A percentile compares a stretch with the other conserved stretches of the same genome.
Evolutionary conservation across 2,888 invertebrate species (phyloP).

Genomic region (Plusia festucae): DNA sequence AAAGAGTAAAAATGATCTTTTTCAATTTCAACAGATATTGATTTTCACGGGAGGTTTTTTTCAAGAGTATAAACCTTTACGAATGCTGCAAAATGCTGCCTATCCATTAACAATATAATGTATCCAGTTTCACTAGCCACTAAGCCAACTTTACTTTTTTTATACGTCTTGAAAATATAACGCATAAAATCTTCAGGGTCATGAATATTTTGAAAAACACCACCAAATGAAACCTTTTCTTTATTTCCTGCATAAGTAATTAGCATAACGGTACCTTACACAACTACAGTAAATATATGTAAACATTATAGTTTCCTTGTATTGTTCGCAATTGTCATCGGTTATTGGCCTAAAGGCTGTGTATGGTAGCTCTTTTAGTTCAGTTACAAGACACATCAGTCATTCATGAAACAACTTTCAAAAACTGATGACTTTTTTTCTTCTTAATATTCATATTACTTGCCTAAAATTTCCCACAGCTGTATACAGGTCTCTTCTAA

Average conservation of each 20-base stretch:
- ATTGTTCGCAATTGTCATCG: slow-evolving; percentile 7
- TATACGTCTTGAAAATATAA: neutral
- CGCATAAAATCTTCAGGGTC: neutral
- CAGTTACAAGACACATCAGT: neutral
- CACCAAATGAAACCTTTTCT: neutral
- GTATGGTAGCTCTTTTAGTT: slow-evolving; percentile 13
- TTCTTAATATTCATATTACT: no score
- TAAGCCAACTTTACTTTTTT: no score
- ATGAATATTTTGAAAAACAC: neutral
- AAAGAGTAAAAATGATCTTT: no score
- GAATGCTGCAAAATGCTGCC: no score
- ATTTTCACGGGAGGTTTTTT: no score
- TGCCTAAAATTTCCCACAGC: no score
- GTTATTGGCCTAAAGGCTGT: slow-evolving; percentile 6
- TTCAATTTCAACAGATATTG: no score
- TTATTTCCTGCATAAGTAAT: neutral
- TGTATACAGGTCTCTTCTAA: no score
- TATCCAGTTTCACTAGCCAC: no score
- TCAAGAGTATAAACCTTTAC: no score
- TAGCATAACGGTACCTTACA: neutral
- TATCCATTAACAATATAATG: no score
- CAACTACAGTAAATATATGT: neutral
- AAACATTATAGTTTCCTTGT: neutral
- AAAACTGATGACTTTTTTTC: no score
- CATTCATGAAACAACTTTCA: neutral